phyloP scores from a whole-genome alignment of 2,888 invertebrate genomes.

The Scrobipalpa costella region DNA sequence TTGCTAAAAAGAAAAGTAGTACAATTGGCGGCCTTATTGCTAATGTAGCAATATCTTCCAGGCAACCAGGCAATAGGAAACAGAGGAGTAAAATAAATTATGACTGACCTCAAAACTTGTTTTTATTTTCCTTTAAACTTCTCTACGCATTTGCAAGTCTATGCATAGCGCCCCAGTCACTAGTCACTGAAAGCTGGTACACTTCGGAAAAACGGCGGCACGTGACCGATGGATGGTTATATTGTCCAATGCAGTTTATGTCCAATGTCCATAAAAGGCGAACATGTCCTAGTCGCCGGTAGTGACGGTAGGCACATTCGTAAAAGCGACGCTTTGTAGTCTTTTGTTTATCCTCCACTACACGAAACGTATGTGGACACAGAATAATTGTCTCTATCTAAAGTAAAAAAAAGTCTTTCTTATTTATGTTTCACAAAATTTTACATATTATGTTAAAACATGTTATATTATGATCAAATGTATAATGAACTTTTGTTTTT shows the following conservation, averaged over 20 bases:
- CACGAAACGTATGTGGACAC: neutral
- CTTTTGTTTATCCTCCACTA: neutral
- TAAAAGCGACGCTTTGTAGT: neutral
- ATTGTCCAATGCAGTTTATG: conserved; percentile 7
- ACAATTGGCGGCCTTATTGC: no score
- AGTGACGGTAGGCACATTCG: neutral
- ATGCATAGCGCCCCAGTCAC: neutral
- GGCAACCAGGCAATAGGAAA: no score
- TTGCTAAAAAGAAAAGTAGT: no score
- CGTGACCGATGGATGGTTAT: conserved; percentile 15
- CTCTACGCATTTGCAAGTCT: conserved; percentile 1
- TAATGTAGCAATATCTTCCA: no score
- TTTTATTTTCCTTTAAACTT: neutral
- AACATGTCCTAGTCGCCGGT: conserved; percentile 3
- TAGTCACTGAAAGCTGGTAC: neutral
- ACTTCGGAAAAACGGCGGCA: conserved; percentile 10
- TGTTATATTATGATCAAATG: no score
- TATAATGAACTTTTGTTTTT: no score
- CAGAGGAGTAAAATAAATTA: no score
- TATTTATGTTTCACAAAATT: no score
- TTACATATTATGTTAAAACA: no score
- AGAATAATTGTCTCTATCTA: no score
- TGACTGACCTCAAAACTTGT: no score
- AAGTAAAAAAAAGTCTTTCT: no score
- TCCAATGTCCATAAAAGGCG: conserved; percentile 16